Evolutionary conservation across 2,113 vertebrate species (phyloP).

Genomic region (Thermophis baileyi): DNA sequence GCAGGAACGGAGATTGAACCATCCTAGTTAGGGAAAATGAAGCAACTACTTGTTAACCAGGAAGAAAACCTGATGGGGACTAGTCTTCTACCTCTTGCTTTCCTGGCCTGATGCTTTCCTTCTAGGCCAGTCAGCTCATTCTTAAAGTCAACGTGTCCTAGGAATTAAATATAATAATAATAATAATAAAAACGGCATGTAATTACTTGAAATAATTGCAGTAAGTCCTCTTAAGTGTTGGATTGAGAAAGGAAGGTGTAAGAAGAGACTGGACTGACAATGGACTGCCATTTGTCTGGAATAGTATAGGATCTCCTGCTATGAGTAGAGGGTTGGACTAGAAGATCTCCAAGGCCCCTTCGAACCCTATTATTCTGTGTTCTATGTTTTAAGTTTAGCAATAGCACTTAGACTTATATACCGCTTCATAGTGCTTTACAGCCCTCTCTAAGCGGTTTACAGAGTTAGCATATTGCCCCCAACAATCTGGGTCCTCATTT

Average conservation of each 20-base stretch:
- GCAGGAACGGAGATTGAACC: neutral
- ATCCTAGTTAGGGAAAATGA: neutral
- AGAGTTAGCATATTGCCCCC: too few relatives aligned
- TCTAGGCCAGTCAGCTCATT: neutral
- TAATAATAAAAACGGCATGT: neutral
- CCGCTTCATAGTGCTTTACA: too few relatives aligned
- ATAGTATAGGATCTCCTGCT: neutral
- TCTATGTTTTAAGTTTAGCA: neutral
- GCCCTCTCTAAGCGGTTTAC: too few relatives aligned
- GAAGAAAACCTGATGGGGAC: neutral
- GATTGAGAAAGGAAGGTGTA: neutral
- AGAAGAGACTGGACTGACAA: too few relatives aligned
- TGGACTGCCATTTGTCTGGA: too few relatives aligned
- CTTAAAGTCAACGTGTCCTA: neutral
- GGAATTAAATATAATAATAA: neutral
- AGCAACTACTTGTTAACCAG: neutral
- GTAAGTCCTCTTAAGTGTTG: neutral
- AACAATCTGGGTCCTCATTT: too few relatives aligned
- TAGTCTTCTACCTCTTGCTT: neutral
- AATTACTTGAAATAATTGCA: neutral
- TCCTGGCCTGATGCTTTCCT: neutral
- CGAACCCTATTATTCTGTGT: neutral
- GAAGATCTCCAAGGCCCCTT: neutral
- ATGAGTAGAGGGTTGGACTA: neutral
- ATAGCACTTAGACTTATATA: too few relatives aligned